Evolutionary conservation across 2,113 vertebrate genomes (phyloP).

Genomic region (Campylorhamphus procurvoides): DNA sequence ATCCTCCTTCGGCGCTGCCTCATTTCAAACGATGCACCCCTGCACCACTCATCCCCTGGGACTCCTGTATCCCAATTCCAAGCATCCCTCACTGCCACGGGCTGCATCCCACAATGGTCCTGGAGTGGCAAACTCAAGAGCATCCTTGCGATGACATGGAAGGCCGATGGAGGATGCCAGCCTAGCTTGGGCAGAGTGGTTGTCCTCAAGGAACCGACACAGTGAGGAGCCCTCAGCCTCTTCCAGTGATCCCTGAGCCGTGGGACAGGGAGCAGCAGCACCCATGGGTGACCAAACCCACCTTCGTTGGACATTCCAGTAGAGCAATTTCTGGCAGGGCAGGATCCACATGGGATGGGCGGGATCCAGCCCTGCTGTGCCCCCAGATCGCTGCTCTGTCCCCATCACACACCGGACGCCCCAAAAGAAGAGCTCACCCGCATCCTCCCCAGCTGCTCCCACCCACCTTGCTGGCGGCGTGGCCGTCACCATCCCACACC

Average conservation of each 20-base stretch:
- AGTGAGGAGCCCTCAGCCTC: accelerated
- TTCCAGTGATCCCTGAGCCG: accelerated
- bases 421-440: accelerated
- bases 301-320: accelerated
- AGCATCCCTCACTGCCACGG: neutral
- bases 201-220: accelerated
- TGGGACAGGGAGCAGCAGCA: neutral
- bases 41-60: neutral
- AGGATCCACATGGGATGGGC: accelerated
- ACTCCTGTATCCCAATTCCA: neutral
- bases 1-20: neutral
- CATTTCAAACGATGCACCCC: accelerated
- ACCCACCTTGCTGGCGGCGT: neutral
- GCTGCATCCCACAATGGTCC: neutral
- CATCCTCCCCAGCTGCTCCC: neutral
- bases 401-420: accelerated
- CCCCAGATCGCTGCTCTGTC: accelerated
- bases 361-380: neutral
- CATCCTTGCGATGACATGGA: neutral
- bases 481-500: accelerated
- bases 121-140: neutral
- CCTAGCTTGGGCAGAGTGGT: accelerated
- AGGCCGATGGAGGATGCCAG: neutral
- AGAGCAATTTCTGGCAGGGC: accelerated
- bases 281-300: neutral